Base-by-base conservation (phyloP, 2,113 vertebrate genomes). In the human region DNA sequence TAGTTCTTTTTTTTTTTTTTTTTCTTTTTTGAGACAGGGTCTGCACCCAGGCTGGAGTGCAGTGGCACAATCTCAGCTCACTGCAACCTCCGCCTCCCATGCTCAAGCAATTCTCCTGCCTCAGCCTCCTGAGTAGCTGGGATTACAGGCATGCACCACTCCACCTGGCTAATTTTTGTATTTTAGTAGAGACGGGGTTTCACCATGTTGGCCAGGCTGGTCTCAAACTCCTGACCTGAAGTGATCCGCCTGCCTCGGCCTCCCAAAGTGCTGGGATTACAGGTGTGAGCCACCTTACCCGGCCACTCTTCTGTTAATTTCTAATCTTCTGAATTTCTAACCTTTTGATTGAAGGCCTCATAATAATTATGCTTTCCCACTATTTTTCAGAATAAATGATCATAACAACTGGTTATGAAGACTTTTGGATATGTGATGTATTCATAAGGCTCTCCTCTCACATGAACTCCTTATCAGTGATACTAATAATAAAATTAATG, bases 321-420 rank as follows among this genome's bases (percentile, higher is more conserved):
- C 11, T 61, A 68, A 32, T 94, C 59, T 12, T 92, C n/a, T 76
- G 45, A 79, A 70, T 61, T 80, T 57, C 81, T 59, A 68, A 48
- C 43, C 64, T 80, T 79, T 45, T 81, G 35, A 78, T 76, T 93
- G 76, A 95, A 92, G 61, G 23, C 25, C 43, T 73, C 43, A 43
- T 38, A 45, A 87, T 82, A 90, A 93, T 82, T 75, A 93, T 20
- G 45, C 17, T 50, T 68, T 76, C 88, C 43, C 93, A 57, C 23
- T 22, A 27, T 72, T 97, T 88, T 89, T 88, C 61, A 68, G 35
- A 93, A 64, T 57, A 66, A 91, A 93, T 80, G n/a, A 83, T 72
- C 22, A 12, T 75, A 75, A 72, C n/a, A 90, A 61, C 52, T 86
- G 32, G 40, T 61, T 75, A 75, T 80, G 32, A 91, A 88, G 79